Evolutionary conservation across 1,140 invertebrate species (phyloP).

Genomic region (Episyrphus balteatus): DNA sequence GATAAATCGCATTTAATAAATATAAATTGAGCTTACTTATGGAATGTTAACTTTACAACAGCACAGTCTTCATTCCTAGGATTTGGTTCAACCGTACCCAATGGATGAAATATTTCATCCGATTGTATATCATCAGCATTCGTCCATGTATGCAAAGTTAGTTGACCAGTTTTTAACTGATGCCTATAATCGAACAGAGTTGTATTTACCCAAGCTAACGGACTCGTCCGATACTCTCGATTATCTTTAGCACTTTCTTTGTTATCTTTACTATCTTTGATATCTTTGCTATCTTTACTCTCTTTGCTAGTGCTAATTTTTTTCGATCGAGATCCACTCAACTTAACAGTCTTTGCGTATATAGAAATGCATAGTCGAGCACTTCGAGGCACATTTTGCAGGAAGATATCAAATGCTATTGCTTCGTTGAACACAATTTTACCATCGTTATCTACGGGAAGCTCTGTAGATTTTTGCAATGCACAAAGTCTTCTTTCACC

Average conservation of each 20-base stretch:
- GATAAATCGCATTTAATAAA: background rate
- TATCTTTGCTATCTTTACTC: conserved; percentile 18
- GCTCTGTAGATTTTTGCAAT: conserved; percentile 10
- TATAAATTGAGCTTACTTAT: conserved; percentile 42
- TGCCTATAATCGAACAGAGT: conserved; percentile 90
- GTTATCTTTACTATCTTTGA: conserved; percentile 15
- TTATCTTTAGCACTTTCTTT: conserved; percentile 39
- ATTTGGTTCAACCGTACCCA: conserved; percentile 78
- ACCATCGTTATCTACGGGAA: conserved; percentile 39
- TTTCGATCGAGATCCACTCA: conserved; percentile 39
- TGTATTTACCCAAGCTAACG: conserved; percentile 87
- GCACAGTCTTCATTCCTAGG: conserved; percentile 69
- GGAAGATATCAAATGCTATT: conserved; percentile 68
- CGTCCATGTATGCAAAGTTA: conserved; percentile 84
- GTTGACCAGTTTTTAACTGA: conserved; percentile 69
- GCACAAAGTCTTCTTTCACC: conserved; percentile 27
- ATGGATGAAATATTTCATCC: conserved; percentile 76
- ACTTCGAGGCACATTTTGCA: conserved; percentile 78
- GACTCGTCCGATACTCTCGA: conserved; percentile 63
- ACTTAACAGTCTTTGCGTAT: conserved; percentile 56
- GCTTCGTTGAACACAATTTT: conserved; percentile 70
- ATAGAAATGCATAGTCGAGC: conserved; percentile 80
- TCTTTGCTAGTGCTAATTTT: conserved; percentile 27
- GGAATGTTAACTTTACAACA: conserved; percentile 71
- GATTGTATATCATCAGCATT: conserved; percentile 77